phyloP scores from a whole-genome alignment of 2,888 invertebrate species.

The Sclerodermus sp. region DNA sequence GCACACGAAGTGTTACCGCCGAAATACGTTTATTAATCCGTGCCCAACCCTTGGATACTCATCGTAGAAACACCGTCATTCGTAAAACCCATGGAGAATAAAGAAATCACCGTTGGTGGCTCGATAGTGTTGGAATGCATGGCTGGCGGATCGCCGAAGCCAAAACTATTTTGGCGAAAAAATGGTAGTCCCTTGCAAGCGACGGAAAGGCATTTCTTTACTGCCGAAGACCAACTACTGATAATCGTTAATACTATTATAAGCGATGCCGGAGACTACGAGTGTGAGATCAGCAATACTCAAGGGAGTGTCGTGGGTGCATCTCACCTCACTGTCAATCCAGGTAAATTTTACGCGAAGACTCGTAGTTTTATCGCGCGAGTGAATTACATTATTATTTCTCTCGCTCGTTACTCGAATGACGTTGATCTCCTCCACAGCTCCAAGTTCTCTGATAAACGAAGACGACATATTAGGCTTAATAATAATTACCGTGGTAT shows the following conservation, averaged over 20 bases:
- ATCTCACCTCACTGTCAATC: constrained; percentile 72
- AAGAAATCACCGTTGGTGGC: constrained; percentile 78
- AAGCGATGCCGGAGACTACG: constrained; percentile 82
- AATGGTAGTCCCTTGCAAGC: constrained; percentile 73
- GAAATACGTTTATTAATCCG: too few relatives aligned
- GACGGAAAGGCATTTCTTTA: constrained; percentile 83
- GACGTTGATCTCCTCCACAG: constrained; percentile 26
- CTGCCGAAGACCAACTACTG: constrained; percentile 83
- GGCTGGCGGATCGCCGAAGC: constrained; percentile 83
- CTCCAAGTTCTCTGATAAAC: constrained; percentile 62
- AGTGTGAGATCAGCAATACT: constrained; percentile 87
- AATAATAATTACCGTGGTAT: constrained; percentile 85
- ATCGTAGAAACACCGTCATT: constrained; percentile 80
- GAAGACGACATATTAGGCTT: constrained; percentile 83
- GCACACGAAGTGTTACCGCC: too few relatives aligned
- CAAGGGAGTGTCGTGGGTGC: constrained; percentile 76
- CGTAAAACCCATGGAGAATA: constrained; percentile 81
- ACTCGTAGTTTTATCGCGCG: not conserved
- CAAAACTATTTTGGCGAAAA: constrained; percentile 81
- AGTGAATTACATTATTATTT: not conserved
- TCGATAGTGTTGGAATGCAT: constrained; percentile 87
- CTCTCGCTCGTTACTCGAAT: not conserved
- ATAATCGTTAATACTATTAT: constrained; percentile 81
- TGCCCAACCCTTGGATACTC: too few relatives aligned
- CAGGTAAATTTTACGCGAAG: constrained; percentile 57